Conservation (phyloP, 2,888 invertebrate species). For the Eledona agricola region DNA sequence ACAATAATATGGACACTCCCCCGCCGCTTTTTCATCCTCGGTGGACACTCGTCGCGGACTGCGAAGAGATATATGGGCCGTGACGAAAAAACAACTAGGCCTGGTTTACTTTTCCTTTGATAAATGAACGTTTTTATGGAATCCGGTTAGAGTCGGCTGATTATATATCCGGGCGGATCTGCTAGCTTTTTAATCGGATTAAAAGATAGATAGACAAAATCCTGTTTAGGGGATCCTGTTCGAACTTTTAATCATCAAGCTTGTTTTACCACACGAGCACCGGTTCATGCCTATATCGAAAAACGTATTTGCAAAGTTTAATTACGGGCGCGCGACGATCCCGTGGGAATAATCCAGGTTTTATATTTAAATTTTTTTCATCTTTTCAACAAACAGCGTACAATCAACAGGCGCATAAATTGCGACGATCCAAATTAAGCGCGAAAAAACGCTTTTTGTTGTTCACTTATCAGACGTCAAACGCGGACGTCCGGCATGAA, state of each 20-base stretch:
- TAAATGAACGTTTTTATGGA: slow-evolving; percentile 51
- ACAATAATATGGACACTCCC: slow-evolving; percentile 45
- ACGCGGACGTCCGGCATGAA: no score
- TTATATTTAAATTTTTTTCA: slow-evolving; percentile 26
- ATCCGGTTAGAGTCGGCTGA: slow-evolving; percentile 39
- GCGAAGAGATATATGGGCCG: slow-evolving; percentile 49
- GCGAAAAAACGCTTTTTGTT: no score
- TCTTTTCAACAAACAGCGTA: slow-evolving; percentile 1
- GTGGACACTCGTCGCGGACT: slow-evolving; percentile 43
- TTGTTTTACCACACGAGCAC: slow-evolving; percentile 33
- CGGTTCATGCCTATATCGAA: slow-evolving; percentile 32
- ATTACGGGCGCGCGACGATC: slow-evolving; percentile 26
- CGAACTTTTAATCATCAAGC: slow-evolving; percentile 41
- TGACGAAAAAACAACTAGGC: slow-evolving; percentile 48
- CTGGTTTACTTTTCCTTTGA: slow-evolving; percentile 47
- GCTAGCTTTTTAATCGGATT: slow-evolving; percentile 43
- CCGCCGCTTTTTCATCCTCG: slow-evolving; percentile 44
- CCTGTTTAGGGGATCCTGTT: slow-evolving; percentile 40
- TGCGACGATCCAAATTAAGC: slow-evolving; percentile 4
- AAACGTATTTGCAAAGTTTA: slow-evolving; percentile 37
- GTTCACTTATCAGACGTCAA: no score
- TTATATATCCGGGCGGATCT: slow-evolving; percentile 38
- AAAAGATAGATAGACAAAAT: slow-evolving; percentile 39
- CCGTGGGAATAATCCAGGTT: slow-evolving; percentile 15
- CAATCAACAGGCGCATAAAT: slow-evolving; percentile 9